Base-by-base conservation (phyloP, 1,140 invertebrate species). In the Holotrichia oblita region DNA sequence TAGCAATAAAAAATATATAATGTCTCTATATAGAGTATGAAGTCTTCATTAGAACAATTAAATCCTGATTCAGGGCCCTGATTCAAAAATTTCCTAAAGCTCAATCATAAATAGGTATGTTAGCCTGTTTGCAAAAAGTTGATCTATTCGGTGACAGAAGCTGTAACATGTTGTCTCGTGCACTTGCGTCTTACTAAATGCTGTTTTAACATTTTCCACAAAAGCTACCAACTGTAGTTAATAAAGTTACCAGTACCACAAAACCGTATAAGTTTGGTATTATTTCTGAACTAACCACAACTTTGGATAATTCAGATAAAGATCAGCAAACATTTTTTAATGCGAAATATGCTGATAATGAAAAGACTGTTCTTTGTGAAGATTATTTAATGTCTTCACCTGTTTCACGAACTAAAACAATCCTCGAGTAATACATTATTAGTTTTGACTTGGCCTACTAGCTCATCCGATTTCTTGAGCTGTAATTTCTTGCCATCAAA, bases 121-220 rank as follows among this genome's bases (percentile, higher is more conserved):
- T n/a, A n/a, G n/a, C n/a, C n/a, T n/a, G n/a, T n/a, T n/a, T n/a
- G n/a, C n/a, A n/a, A n/a, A n/a, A n/a, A n/a, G n/a, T n/a, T n/a
- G n/a, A n/a, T n/a, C n/a, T n/a, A n/a, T n/a, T n/a, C n/a, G n/a
- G n/a, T n/a, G n/a, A n/a, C n/a, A n/a, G n/a, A 64, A 64, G 72
- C 12, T 73, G 72, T 73, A 73, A 76, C 24, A 76, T 76, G 74
- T 76, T 76, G 88, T 99, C 97, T 14, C 97, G 99, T 88, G 95
- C 96, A 0, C 88, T 99, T n/a, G 95, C 96, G 77, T 93, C 94
- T 76, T 99, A 99, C 84, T 95, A 99, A 94, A 93, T 81, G 93
- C 94, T 3, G 89, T 99, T 69, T 86, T 95, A 20, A 91, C 91
- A 79, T 99, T 97, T 87, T 95, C 96, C 78, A 92, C 93, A 81